Base-by-base conservation (phyloP, 2,113 vertebrate genomes). In the Electrona antarctica region DNA sequence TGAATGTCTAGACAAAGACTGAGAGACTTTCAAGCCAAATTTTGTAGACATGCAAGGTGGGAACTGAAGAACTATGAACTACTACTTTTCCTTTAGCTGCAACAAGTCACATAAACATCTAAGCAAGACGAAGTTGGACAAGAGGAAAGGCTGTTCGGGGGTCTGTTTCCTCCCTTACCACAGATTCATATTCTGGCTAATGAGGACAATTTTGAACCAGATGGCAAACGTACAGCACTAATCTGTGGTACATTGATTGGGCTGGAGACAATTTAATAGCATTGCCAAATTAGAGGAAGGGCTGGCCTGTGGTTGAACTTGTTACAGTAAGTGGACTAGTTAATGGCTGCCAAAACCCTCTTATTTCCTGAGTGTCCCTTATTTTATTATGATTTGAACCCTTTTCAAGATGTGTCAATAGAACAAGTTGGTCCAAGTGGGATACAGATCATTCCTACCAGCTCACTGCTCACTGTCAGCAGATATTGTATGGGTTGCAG, bases 11-110 rank as follows among this genome's bases (percentile, higher is more conserved):
- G 29, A n/a, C 15, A 67, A 33, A 70, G 57, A 82, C 52, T 1
- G 1, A 46, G 33, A 70, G 55, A 57, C 7, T 1, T 58, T 66
- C 28, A 74, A 76, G 67, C 67, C 71, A 76, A 75, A 80, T 28
- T 60, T n/a, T 58, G n/a, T 55, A 74, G 67, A 67, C 14, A 15
- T 72, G 60, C 28, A 58, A 41, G 33, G 2, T 3, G 33, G 33
- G 66, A 58, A 79, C 60, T 66, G 14, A 56, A 10, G 8, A 50
- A 60, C 3, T 63, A 49, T 60, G 28, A 52, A 10, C 11, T 21
- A 21, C 21, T 21, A 21, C 29, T 9, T 75, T 21, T 41, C 68
- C 11, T 64, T 77, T 8, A 54, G 14, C 33, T 13, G 13, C 58
- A 60, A 15, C 46, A 59, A 62, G 71, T 4, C 63, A 5, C 50